These are phyloP conservation scores for Onychostoma macrolepis DNA, from an alignment of 2,113 vertebrate species.

Conservation along the genomic window DNA sequence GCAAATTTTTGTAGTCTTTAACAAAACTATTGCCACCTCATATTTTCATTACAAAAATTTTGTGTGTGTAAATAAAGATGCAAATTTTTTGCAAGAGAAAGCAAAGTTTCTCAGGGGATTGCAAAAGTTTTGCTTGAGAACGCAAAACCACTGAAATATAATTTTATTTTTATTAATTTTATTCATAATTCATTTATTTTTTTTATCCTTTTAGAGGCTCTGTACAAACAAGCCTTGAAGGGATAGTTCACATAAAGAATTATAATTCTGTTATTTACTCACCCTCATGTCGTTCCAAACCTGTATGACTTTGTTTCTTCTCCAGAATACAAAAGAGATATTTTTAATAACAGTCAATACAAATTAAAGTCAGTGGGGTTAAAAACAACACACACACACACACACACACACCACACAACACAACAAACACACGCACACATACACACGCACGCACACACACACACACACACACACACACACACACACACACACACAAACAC, in stretches of 20 bases:
- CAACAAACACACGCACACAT: not conserved
- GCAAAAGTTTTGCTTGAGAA: not conserved
- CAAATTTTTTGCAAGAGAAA: no score
- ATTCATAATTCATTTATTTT: no score
- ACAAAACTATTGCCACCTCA: not conserved
- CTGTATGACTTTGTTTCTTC: not conserved
- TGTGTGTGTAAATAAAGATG: no score
- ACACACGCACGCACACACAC: no score
- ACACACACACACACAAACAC: not conserved
- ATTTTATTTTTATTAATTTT: not conserved
- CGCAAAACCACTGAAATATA: not conserved
- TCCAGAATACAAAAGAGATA: not conserved
- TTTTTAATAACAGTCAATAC: not conserved
- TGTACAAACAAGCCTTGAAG: not conserved
- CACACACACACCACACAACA: not conserved
- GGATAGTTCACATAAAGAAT: not conserved
- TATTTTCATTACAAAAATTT: not conserved
- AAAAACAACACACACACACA: not conserved
- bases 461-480: no score
- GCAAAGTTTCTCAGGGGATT: not conserved
- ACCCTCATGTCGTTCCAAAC: not conserved
- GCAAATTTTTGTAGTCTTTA: not conserved
- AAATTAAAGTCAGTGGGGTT: not conserved
- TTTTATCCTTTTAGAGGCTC: not conserved
- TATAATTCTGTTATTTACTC: not conserved